phyloP scores from a whole-genome alignment of 2,888 invertebrate species.

The Erynnis tages region DNA sequence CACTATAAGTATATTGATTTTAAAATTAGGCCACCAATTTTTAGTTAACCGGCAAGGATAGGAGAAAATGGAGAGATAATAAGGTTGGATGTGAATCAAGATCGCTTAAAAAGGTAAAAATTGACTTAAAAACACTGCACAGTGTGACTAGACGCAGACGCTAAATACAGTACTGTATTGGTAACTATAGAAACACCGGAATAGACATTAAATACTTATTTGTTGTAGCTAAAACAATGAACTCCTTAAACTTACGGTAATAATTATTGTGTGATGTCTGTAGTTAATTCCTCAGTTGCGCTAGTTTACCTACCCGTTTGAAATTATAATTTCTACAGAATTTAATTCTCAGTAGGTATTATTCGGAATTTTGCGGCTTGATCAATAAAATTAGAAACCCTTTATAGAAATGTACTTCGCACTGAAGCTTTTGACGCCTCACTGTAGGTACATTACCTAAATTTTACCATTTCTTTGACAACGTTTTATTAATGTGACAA shows the following conservation, averaged over 20 bases:
- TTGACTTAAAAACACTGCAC: slow-evolving; percentile 58
- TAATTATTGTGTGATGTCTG: neutral
- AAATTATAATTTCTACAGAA: neutral
- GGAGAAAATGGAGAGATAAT: slow-evolving; percentile 78
- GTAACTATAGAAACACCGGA: slow-evolving; percentile 10
- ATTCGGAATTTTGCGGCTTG: slow-evolving; percentile 12
- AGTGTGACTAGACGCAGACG: slow-evolving; percentile 65
- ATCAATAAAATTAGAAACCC: slow-evolving; percentile 7
- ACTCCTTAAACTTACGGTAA: neutral
- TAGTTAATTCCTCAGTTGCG: neutral
- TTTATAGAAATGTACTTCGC: slow-evolving; percentile 7
- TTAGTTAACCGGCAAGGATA: slow-evolving; percentile 75
- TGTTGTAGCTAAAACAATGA: slow-evolving; percentile 15
- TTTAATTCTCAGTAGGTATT: slow-evolving; percentile 7
- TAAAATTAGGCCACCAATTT: slow-evolving; percentile 73
- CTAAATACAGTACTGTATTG: slow-evolving; percentile 32
- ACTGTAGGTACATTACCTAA: slow-evolving; percentile 8
- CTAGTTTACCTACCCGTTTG: slow-evolving; percentile 9
- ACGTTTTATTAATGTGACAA: neutral
- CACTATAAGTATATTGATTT: slow-evolving; percentile 52
- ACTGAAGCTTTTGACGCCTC: slow-evolving; percentile 22
- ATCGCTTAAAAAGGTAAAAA: slow-evolving; percentile 75
- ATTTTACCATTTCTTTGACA: neutral
- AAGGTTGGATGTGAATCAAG: slow-evolving; percentile 77
- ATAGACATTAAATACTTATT: neutral